These are phyloP conservation scores for Belgica antarctica DNA, from an alignment of 2,888 invertebrate genomes.

Conservation along the genomic window DNA sequence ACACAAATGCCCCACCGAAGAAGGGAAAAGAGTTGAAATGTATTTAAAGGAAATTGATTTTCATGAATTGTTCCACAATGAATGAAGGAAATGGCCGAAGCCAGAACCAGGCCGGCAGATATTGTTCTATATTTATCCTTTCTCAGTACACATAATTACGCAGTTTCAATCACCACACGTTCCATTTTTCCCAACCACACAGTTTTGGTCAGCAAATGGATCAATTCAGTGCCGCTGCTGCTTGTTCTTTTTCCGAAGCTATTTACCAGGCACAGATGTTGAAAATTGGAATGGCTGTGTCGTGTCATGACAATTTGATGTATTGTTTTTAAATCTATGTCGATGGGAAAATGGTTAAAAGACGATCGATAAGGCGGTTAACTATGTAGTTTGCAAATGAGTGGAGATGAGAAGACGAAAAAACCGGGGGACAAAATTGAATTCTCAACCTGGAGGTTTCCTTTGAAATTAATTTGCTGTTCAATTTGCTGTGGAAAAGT, in stretches of 20 bases:
- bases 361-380: conserved; percentile 2
- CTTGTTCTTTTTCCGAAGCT: conserved; percentile 6
- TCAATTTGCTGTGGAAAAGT: conserved; percentile 5
- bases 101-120: too few relatives aligned
- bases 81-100: too few relatives aligned
- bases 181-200: conserved; percentile 36
- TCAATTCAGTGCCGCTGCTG: conserved; percentile 14
- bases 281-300: conserved; percentile 33
- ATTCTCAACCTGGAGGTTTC: background rate
- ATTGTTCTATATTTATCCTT: background rate
- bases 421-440: background rate
- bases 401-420: background rate
- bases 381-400: background rate
- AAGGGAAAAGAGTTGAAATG: too few relatives aligned
- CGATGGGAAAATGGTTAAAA: background rate
- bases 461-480: conserved; percentile 2
- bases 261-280: conserved; percentile 33
- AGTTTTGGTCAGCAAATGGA: conserved; percentile 43
- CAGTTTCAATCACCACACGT: background rate
- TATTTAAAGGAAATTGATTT: background rate
- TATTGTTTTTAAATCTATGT: conserved; percentile 32
- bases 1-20: too few relatives aligned
- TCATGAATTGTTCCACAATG: too few relatives aligned
- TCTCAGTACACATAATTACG: background rate
- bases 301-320: conserved; percentile 35